Evolutionary conservation across 2,113 vertebrate species (phyloP).

Genomic region (Benitochromis conjunctus): DNA sequence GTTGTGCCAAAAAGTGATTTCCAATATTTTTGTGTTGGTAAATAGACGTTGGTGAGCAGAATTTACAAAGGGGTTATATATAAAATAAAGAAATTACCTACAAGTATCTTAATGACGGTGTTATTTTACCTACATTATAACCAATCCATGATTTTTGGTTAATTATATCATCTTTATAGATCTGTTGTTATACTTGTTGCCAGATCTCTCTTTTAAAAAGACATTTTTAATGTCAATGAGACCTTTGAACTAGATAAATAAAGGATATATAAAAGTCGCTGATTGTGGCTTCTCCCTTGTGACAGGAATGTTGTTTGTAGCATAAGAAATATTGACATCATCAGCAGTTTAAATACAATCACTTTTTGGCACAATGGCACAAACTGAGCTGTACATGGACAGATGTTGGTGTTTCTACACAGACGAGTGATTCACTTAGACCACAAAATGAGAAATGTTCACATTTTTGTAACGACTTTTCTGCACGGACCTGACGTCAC

Average conservation of each 20-base stretch:
- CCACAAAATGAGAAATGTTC: background rate
- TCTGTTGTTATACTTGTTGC: background rate
- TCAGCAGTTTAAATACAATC: background rate
- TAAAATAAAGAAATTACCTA: background rate
- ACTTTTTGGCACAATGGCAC: background rate
- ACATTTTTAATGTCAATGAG: background rate
- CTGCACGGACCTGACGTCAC: background rate
- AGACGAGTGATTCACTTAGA: background rate
- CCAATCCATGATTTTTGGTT: background rate
- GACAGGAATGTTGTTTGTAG: background rate
- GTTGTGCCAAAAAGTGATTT: background rate
- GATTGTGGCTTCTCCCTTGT: background rate
- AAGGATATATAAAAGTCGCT: background rate
- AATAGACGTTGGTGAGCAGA: background rate
- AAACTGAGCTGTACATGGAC: background rate
- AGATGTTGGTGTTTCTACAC: background rate
- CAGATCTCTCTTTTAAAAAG: rapidly evolving
- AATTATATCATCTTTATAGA: background rate
- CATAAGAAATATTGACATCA: background rate
- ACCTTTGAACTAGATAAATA: background rate
- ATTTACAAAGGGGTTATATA: background rate
- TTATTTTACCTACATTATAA: background rate
- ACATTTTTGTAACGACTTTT: background rate
- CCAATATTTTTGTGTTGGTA: background rate
- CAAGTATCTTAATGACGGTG: background rate